phyloP scores from a whole-genome alignment of 2,113 vertebrate genomes.

The Pygoscelis adeliae region DNA sequence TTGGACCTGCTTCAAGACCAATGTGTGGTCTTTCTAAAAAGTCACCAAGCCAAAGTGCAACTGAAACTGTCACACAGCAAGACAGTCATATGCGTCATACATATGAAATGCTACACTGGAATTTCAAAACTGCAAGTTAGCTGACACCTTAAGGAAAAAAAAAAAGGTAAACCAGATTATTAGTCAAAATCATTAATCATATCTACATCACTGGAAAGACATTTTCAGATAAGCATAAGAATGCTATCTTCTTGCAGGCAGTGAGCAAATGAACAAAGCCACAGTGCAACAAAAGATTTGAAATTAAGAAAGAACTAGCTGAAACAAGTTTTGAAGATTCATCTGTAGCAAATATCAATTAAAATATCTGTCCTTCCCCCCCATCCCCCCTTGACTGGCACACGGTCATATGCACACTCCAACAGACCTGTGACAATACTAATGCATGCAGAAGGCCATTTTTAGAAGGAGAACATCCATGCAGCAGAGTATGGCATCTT shows the following conservation, averaged over 20 bases:
- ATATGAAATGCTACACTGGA: neutral
- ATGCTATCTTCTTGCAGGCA: neutral
- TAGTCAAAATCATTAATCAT: neutral
- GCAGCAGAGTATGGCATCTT: neutral
- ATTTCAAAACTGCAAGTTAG: neutral
- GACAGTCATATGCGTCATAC: rapidly evolving
- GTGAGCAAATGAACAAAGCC: neutral
- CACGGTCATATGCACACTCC: neutral
- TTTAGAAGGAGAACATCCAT: neutral
- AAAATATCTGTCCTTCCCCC: neutral
- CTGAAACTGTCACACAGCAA: neutral
- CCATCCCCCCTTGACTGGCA: rapidly evolving
- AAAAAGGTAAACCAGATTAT: neutral
- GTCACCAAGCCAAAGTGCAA: neutral
- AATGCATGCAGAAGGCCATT: neutral
- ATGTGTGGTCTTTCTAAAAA: neutral
- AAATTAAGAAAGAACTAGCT: neutral
- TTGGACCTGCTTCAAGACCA: neutral
- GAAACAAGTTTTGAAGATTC: neutral
- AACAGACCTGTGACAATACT: neutral
- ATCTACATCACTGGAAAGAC: neutral
- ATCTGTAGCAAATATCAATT: neutral
- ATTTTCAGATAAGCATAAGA: neutral
- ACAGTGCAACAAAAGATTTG: neutral
- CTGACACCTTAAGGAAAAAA: neutral